Conservation (phyloP, 2,888 invertebrate species). For the Drosophila austrosaltans region DNA sequence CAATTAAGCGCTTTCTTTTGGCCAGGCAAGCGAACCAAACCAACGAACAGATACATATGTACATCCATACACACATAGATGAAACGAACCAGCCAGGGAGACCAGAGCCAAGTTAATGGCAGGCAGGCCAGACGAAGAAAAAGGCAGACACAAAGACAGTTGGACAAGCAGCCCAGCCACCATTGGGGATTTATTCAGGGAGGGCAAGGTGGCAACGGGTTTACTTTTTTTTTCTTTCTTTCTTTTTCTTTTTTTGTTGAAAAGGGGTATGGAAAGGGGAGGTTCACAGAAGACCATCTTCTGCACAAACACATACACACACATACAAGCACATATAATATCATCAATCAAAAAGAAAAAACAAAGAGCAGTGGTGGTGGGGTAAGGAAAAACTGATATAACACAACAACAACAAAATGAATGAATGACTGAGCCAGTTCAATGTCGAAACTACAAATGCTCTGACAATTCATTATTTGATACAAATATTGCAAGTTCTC, state of each 20-base stretch:
- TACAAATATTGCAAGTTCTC: not conserved
- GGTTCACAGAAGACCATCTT: conserved; percentile 12
- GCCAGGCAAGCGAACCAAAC: conserved; percentile 13
- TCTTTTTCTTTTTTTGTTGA: not conserved
- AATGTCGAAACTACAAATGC: conserved; percentile 4
- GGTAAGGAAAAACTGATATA: conserved; percentile 2
- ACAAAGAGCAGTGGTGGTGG: not conserved
- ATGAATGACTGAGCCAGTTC: not conserved
- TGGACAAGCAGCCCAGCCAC: conserved; percentile 6
- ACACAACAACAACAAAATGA: conserved; percentile 20
- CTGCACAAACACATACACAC: conserved; percentile 23
- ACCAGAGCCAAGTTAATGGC: conserved; percentile 14
- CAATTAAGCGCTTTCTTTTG: conserved; percentile 68
- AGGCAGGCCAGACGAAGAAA: not conserved
- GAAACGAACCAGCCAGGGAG: conserved; percentile 15
- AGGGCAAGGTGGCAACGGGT: conserved; percentile 3
- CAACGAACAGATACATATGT: conserved; percentile 15
- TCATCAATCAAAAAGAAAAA: conserved; percentile 57
- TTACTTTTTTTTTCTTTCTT: not conserved
- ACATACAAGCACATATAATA: conserved; percentile 40
- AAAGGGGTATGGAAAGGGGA: not conserved
- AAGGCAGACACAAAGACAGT: conserved; percentile 10
- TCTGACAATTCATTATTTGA: not conserved
- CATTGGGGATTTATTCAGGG: not conserved
- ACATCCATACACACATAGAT: not conserved